Conservation (phyloP, 1,140 invertebrate genomes). For the Drosophila grimshawi region DNA sequence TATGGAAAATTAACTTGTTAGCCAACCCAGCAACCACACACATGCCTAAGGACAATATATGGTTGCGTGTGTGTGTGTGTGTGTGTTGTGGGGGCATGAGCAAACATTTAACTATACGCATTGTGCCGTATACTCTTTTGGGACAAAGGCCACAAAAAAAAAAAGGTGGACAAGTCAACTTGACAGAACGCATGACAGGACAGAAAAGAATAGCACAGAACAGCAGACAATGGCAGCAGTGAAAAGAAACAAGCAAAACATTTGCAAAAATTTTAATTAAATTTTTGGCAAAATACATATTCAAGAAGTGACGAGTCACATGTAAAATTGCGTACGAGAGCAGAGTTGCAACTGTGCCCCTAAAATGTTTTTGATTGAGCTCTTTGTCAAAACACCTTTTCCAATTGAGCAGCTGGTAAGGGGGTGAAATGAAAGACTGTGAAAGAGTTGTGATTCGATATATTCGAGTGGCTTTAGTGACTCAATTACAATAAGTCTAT, state of each 20-base stretch:
- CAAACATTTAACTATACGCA: slow-evolving; percentile 65
- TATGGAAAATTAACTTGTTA: slow-evolving; percentile 83
- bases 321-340: slow-evolving; percentile 55
- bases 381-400: slow-evolving; percentile 49
- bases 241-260: slow-evolving; percentile 37
- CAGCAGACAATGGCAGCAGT: background rate
- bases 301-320: slow-evolving; percentile 36
- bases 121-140: slow-evolving; percentile 67
- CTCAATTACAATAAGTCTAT: slow-evolving; percentile 83
- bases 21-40: slow-evolving; percentile 48
- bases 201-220: slow-evolving; percentile 20
- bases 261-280: slow-evolving; percentile 76
- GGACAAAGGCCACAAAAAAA: slow-evolving; percentile 62
- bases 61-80: slow-evolving; percentile 23
- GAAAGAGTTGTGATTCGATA: slow-evolving; percentile 67
- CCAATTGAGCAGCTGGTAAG: slow-evolving; percentile 45
- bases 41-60: slow-evolving; percentile 33
- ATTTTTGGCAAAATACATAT: slow-evolving; percentile 29
- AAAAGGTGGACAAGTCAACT: slow-evolving; percentile 75
- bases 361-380: slow-evolving; percentile 18
- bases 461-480: slow-evolving; percentile 78
- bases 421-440: slow-evolving; percentile 22
- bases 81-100: slow-evolving; percentile 39
- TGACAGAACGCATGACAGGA: slow-evolving; percentile 54
- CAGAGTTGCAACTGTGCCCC: slow-evolving; percentile 3